Conservation (phyloP, 1,140 invertebrate species). For the Atopsyche davidsoni region DNA sequence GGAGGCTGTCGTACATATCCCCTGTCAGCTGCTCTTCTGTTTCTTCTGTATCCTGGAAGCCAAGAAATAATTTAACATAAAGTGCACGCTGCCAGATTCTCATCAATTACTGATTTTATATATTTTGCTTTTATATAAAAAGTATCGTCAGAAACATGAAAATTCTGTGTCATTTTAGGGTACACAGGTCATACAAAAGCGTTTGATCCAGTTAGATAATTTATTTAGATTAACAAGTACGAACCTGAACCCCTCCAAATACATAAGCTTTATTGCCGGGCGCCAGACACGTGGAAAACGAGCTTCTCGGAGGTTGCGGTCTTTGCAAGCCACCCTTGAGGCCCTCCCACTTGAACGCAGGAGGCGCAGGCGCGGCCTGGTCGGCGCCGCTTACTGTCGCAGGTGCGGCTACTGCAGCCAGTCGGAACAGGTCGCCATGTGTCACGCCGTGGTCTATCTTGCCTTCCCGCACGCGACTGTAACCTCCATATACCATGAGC, state of each 20-base stretch:
- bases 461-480: slow-evolving; percentile 72
- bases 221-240: slow-evolving; percentile 20
- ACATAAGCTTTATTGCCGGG: slow-evolving; percentile 59
- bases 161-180: too few species aligned
- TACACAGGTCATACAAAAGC: too few species aligned
- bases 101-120: too few species aligned
- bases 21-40: slow-evolving; percentile 74
- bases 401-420: slow-evolving; percentile 51
- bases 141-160: too few species aligned
- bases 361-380: slow-evolving; percentile 9
- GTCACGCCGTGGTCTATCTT: slow-evolving; percentile 73
- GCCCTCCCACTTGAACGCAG: slow-evolving; percentile 17
- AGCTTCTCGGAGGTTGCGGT: slow-evolving; percentile 21
- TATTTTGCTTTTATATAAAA: too few species aligned
- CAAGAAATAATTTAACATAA: slow-evolving; percentile 56
- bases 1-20: slow-evolving; percentile 78
- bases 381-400: slow-evolving; percentile 32
- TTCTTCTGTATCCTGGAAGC: slow-evolving; percentile 77
- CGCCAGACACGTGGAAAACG: slow-evolving; percentile 33
- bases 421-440: slow-evolving; percentile 76
- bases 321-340: slow-evolving; percentile 21
- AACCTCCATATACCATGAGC: slow-evolving; percentile 82
- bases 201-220: neutral
- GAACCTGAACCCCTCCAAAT: slow-evolving; percentile 44
- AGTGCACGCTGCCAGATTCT: too few species aligned